Base-by-base conservation (phyloP, 2,797 vertebrate species). In the Syngnathus acus region DNA sequence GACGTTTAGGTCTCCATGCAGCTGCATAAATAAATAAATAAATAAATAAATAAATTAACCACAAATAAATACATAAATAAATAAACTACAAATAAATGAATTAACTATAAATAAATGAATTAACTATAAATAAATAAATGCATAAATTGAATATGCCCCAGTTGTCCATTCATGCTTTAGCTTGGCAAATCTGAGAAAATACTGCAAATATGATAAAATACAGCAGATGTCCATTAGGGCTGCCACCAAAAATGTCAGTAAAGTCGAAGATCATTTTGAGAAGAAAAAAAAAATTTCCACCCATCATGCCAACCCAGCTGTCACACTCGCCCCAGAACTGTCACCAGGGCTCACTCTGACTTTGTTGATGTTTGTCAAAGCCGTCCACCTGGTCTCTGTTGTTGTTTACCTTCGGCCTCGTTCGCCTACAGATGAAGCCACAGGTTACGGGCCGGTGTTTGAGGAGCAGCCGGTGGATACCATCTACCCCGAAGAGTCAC, bases 391-490 rank as follows among this genome's bases (percentile, higher is more conserved):
- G 11, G 4, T 23, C 7, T 23, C 67, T 60, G 64, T 74, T 62
- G 48, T 73, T 71, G 37, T 79, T 82, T 62, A 60, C 65, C 64
- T 26, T 23, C 11, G 53, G 0, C 74, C 58, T 70, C 14, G 37
- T 78, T 73, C 72, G 81, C 74, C 87, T 83, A 72, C 88, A 94
- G 94, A 95, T 43, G 93, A 94, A 82, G 89, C 92, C 77, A 90
- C 92, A 88, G 93, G 94, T 78, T 94, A 93, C 66, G 97, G 97
- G 65, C 97, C 96, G 0, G 93, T 98, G 86, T 98, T 99, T 89
- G 95, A 98, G 89, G 95, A 98, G 74, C 95, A 98, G 72, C 97
- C 97, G 21, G 89, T 94, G 60, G 93, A 98, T 85, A 97, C 95
- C 42, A 94, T 98, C 88, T 97, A 96, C 85, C 95, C 95, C 0